Base-by-base conservation (phyloP, 1,140 invertebrate genomes). In the Lordiphosa clarofinis region DNA sequence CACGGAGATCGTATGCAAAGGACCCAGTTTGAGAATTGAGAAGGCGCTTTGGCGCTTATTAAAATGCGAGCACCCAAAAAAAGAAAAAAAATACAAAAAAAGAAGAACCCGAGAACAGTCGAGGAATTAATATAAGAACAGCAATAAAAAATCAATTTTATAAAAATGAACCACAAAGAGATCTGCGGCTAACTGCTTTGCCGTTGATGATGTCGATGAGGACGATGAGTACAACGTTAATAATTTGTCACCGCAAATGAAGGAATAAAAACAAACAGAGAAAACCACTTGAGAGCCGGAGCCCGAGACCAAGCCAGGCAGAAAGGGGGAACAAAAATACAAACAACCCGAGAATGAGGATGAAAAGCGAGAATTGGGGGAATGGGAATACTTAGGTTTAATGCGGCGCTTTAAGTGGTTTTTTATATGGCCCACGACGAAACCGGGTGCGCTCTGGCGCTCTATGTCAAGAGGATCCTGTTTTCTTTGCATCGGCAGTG, bases 261-360 rank as follows among this genome's bases (percentile, higher is more conserved):
- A 84, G 73, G 76, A 82, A 78, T 82, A 84, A 82, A 82, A 82
- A 82, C 76, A 82, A 82, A 82, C 78, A 82, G 78, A 73, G 76
- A 82, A 82, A 82, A 69, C 78, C 76, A 84, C 76, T 82, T 82
- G 78, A 82, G 71, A 31, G 28, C 28, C 28, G 28, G 28, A 24
- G 21, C 21, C 21, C 21, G 21, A 31, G 28, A 5, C 28, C 28
- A 31, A 8, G 28, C 28, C 28, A 31, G 28, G 28, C 40, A 35
- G 58, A 38, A 44, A 43, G 21, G 31, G 44, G 49, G 62, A 37
- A 19, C 49, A 9, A 58, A 50, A 53, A 55, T 33, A 36, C 49
- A 39, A 42, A 19, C 43, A 38, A 54, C 3, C 52, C 33, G 56
- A 53, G 50, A 57, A 54, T 49, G 38, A 33, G 28, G 11, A 36